These are phyloP conservation scores for Cybosia mesomella DNA, from an alignment of 2,888 invertebrate genomes.

Conservation along the genomic window DNA sequence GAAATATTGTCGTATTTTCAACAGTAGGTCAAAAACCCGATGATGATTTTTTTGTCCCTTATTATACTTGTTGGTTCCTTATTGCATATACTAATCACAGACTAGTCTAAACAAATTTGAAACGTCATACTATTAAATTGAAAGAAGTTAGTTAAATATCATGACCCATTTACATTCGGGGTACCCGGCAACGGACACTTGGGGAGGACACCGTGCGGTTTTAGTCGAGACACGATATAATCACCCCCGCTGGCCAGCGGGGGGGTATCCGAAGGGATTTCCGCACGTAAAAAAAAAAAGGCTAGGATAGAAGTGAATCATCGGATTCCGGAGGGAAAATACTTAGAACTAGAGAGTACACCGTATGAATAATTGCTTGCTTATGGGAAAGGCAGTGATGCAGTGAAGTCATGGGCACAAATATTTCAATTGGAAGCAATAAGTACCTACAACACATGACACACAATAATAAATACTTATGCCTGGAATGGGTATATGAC, in stretches of 20 bases:
- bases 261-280: too few species aligned
- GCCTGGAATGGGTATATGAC: background rate
- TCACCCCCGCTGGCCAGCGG: too few species aligned
- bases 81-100: background rate
- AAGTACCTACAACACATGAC: background rate
- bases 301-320: conserved; percentile 12
- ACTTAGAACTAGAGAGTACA: background rate
- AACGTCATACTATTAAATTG: background rate
- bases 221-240: too few species aligned
- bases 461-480: background rate
- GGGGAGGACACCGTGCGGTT: too few species aligned
- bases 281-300: too few species aligned
- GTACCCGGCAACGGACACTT: too few species aligned
- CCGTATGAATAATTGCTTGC: background rate
- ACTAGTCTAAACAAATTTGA: background rate
- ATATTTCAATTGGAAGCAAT: background rate
- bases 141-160: conserved; percentile 5
- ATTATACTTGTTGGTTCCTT: background rate
- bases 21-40: background rate
- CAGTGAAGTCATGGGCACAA: background rate
- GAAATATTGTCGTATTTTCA: background rate
- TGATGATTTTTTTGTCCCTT: background rate
- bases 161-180: background rate
- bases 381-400: background rate
- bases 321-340: background rate